Evolutionary conservation across 1,140 invertebrate species (phyloP).

Genomic region (Nasonia longicornis): DNA sequence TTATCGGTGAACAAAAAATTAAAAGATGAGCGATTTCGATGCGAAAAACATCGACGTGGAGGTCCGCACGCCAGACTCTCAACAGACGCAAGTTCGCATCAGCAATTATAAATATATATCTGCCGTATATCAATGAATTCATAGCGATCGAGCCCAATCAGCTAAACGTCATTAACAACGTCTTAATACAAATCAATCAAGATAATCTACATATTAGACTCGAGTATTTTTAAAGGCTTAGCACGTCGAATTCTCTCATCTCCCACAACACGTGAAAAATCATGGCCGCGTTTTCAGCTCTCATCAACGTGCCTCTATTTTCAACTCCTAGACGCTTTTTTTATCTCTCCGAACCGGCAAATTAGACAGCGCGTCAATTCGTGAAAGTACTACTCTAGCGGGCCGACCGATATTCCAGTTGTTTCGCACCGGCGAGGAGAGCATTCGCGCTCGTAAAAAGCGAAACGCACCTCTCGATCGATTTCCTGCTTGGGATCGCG

Average conservation of each 20-base stretch:
- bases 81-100: too few relatives aligned
- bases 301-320: not conserved
- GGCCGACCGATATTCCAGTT: slow-evolving; percentile 27
- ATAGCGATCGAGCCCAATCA: too few relatives aligned
- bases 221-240: slow-evolving; percentile 10
- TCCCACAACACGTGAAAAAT: not conserved
- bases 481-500: slow-evolving; percentile 32
- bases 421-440: not conserved
- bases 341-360: slow-evolving; percentile 51
- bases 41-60: too few relatives aligned
- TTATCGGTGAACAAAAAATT: too few relatives aligned
- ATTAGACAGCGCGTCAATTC: slow-evolving; percentile 53
- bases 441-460: slow-evolving; percentile 27
- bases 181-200: not conserved
- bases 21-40: too few relatives aligned
- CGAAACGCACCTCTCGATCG: slow-evolving; percentile 32
- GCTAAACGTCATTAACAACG: not conserved
- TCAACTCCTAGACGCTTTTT: not conserved
- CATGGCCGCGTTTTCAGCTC: too few relatives aligned
- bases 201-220: slow-evolving; percentile 1
- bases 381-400: slow-evolving; percentile 44
- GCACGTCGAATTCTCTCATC: not conserved
- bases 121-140: too few relatives aligned
- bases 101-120: too few relatives aligned
- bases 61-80: too few relatives aligned